Evolutionary conservation across 2,888 invertebrate genomes (phyloP), one percentile per base, ranked within the genome.

Genomic region (Trichogramma dendrolimi): DNA sequence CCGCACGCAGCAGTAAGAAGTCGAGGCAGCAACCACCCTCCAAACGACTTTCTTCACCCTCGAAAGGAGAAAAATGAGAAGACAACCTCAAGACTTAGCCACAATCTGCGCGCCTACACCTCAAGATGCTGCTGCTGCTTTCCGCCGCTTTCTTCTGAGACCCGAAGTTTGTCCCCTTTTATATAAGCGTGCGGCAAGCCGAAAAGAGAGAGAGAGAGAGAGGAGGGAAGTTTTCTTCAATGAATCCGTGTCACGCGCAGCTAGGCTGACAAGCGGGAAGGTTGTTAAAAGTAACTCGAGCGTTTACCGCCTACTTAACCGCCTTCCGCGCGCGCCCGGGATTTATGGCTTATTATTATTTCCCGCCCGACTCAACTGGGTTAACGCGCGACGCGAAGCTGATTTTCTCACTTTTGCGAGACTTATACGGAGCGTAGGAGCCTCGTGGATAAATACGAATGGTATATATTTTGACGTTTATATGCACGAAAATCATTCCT

Each of bases 281-380:
- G 58, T 41, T 55, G 59, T 58, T 58, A 63, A 61, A 5, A 14
- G 42, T 14, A 6, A 39, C 8, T 2, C 38, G 14, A 7, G n/a
- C 58, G 46, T 62, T 58, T 54, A 61, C 14, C 44, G 44, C 38
- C 10, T 2, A 10, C 46, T 27, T 27, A 27, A 27, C 27, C 27
- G 27, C 27, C 27, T 27, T 27, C 27, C 27, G 27, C 27, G 27
- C 27, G 27, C 27, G 47, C 5, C 11, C 11, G 55, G 56, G 44
- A 60, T 55, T 48, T 52, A 62, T 43, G 47, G 55, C 52, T 43
- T 54, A 49, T 63, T 57, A 63, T 60, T 60, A 60, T 60, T 63
- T 60, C 56, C 63, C 27, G 27, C 27, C 27, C 27, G 27, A 50
- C 49, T 63, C 56, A 63, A 63, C 60, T 63, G 60, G 48, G 41